These are phyloP conservation scores for Pantherophis vulpinus DNA, from an alignment of 2,797 vertebrate genomes.

Conservation along the genomic window DNA sequence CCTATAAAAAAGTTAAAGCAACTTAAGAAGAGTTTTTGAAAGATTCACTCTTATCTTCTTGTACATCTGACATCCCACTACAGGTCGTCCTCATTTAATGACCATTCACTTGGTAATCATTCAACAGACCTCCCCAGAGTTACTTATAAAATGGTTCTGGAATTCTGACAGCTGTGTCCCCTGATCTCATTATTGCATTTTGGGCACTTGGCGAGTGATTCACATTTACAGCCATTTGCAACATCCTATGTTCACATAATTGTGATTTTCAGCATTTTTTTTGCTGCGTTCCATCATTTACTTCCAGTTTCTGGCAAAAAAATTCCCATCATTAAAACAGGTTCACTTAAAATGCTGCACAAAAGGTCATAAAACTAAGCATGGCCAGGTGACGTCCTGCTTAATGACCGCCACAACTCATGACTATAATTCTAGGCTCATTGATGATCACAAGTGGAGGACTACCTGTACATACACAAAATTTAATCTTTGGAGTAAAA, in stretches of 20 bases:
- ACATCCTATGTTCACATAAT: background rate
- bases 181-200: background rate
- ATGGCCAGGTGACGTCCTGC: background rate
- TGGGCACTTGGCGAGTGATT: background rate
- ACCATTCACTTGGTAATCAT: background rate
- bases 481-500: background rate
- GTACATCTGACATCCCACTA: background rate
- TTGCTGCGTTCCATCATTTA: background rate
- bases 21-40: background rate
- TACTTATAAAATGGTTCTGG: background rate
- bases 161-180: background rate
- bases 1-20: conserved; percentile 51
- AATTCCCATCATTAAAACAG: background rate
- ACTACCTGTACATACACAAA: background rate
- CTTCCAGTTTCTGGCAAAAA: background rate
- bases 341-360: background rate
- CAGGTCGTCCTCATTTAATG: background rate
- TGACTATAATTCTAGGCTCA: background rate
- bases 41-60: background rate
- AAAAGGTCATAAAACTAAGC: background rate
- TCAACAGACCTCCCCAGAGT: background rate
- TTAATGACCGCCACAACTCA: background rate
- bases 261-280: background rate
- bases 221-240: background rate
- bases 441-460: background rate